A percentile compares a stretch with the other conserved stretches of the same genome.
Evolutionary conservation across 2,888 invertebrate species (phyloP).

Genomic region (Drosophila mettleri): DNA sequence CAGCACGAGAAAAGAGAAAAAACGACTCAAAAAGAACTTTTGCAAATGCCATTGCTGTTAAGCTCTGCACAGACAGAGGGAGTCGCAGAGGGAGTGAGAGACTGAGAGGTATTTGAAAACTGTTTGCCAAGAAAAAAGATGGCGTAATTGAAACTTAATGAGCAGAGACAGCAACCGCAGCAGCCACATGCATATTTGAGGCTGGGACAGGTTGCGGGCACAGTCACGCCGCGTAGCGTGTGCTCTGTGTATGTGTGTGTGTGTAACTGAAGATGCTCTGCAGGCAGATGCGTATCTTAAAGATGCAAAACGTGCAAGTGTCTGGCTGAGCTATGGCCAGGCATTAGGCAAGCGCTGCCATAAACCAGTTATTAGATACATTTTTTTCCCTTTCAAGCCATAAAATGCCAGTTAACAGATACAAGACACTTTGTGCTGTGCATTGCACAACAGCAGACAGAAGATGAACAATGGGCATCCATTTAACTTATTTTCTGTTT

Average conservation of each 20-base stretch:
- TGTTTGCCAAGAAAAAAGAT: slow-evolving; percentile 28
- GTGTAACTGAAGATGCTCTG: slow-evolving; percentile 28
- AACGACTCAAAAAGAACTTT: slow-evolving; percentile 32
- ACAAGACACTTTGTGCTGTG: slow-evolving; percentile 44
- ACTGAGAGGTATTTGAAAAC: slow-evolving; percentile 36
- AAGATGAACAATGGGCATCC: slow-evolving; percentile 34
- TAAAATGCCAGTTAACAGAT: slow-evolving; percentile 16
- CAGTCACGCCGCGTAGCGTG: slow-evolving; percentile 1
- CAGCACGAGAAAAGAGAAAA: slow-evolving; percentile 15
- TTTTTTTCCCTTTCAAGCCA: background rate
- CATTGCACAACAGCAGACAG: slow-evolving; percentile 21
- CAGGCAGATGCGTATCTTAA: slow-evolving; percentile 51
- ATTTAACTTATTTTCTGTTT: slow-evolving; percentile 19
- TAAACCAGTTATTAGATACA: slow-evolving; percentile 9
- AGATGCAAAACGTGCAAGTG: slow-evolving; percentile 53
- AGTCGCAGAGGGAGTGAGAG: background rate
- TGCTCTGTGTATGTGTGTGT: slow-evolving; percentile 15
- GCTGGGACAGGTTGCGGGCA: slow-evolving; percentile 20
- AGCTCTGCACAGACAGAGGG: slow-evolving; percentile 27
- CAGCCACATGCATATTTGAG: slow-evolving; percentile 57
- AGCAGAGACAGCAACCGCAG: slow-evolving; percentile 48
- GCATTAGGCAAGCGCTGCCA: slow-evolving; percentile 38
- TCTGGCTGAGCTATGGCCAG: slow-evolving; percentile 27
- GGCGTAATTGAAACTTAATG: slow-evolving; percentile 77
- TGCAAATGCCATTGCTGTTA: slow-evolving; percentile 33